Percentiles rank a stretch among this genome's conserved stretches.
Conservation (phyloP, 2,797 vertebrate genomes). For the Intellagama lesueurii region DNA sequence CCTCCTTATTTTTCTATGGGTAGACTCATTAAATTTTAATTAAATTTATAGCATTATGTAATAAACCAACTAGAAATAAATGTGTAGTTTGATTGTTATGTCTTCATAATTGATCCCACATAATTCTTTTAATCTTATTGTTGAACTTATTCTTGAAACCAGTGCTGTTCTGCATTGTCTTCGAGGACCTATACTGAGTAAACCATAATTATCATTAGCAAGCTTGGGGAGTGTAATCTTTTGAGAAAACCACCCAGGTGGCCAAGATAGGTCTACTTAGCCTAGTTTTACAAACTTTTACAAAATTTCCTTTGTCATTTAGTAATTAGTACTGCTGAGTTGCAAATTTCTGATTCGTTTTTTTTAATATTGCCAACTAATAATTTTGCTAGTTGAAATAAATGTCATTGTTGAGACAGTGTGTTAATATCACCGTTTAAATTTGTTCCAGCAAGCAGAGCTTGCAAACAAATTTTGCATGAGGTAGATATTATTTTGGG, state of each 20-base stretch:
- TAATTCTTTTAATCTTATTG: background rate
- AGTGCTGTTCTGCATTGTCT: background rate
- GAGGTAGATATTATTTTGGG: constrained; percentile 58
- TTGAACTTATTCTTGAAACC: background rate
- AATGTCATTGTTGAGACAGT: constrained; percentile 27
- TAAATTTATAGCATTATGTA: too few species aligned
- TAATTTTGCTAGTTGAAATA: constrained; percentile 34
- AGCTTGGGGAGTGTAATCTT: background rate
- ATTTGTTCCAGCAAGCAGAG: constrained; percentile 45
- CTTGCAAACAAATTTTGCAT: constrained; percentile 48
- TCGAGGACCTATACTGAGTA: background rate
- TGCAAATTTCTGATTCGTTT: background rate
- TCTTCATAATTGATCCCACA: background rate
- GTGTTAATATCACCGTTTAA: constrained; percentile 20
- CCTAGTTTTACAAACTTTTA: constrained; percentile 1
- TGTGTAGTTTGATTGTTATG: too few species aligned
- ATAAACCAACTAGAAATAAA: too few species aligned
- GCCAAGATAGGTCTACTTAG: background rate
- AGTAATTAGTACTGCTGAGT: background rate
- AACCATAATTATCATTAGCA: background rate
- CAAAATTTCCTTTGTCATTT: background rate
- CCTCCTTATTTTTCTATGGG: background rate
- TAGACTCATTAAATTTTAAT: too few species aligned
- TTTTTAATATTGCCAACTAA: background rate
- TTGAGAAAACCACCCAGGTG: background rate